Conservation (phyloP, 2,888 invertebrate species). For the Dryococelus australis region DNA sequence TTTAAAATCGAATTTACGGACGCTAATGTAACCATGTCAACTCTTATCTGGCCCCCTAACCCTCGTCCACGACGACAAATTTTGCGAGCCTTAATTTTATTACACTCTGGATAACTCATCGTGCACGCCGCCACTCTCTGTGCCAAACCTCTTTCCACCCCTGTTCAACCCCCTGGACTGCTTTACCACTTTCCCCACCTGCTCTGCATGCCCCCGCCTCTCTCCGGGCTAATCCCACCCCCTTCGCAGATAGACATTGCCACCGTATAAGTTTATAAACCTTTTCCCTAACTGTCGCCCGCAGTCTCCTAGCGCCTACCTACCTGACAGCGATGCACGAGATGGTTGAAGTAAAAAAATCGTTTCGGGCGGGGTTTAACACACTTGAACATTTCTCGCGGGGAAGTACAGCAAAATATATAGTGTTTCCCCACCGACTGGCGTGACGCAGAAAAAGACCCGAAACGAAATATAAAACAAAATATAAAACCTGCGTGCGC, state of each 20-base stretch:
- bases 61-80: neutral
- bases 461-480: too few relatives aligned
- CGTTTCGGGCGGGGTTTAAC: neutral
- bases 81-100: neutral
- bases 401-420: too few relatives aligned
- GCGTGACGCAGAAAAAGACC: too few relatives aligned
- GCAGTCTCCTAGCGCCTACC: neutral
- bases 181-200: neutral
- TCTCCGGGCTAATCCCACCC: neutral
- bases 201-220: neutral
- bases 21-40: conserved; percentile 40
- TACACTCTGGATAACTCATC: neutral
- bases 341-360: neutral
- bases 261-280: neutral
- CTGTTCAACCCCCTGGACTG: neutral
- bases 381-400: neutral
- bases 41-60: conserved; percentile 37
- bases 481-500: too few relatives aligned
- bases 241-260: neutral
- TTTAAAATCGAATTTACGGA: conserved; percentile 40
- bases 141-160: neutral
- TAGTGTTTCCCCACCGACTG: neutral
- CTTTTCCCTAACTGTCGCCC: neutral
- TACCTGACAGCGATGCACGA: neutral
- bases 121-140: neutral